Evolutionary conservation across 2,113 vertebrate species (phyloP).

Genomic region (Fregetta grallaria): DNA sequence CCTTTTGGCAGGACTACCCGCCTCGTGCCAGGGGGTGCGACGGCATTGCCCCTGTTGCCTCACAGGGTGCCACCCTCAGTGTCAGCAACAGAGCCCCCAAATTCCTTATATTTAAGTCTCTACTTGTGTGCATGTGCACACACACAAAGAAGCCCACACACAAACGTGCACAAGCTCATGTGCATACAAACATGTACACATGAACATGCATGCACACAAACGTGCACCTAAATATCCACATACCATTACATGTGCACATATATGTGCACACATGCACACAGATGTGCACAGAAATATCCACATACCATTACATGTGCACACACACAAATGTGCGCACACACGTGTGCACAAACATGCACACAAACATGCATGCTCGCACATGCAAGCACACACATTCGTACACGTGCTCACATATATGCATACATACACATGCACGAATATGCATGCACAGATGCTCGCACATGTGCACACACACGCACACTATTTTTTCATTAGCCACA

Average conservation of each 20-base stretch:
- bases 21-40: not conserved
- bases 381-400: not conserved
- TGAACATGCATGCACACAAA: not conserved
- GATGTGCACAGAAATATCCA: not conserved
- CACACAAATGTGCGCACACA: not conserved
- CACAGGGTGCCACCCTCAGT: not conserved
- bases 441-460: rapidly evolving
- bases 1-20: not conserved
- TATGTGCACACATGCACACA: no score
- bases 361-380: not conserved
- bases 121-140: not conserved
- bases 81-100: rapidly evolving
- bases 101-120: not conserved
- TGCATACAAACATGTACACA: rapidly evolving
- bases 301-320: rapidly evolving
- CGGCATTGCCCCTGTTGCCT: not conserved
- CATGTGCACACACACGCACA: rapidly evolving
- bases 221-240: rapidly evolving
- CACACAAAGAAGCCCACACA: not conserved
- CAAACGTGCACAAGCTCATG: not conserved
- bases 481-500: not conserved
- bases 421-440: rapidly evolving
- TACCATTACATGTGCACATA: rapidly evolving
- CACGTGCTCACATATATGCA: rapidly evolving
- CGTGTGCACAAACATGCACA: no score